phyloP scores from a whole-genome alignment of 1,140 invertebrate species.

The Scylla paramamosain region DNA sequence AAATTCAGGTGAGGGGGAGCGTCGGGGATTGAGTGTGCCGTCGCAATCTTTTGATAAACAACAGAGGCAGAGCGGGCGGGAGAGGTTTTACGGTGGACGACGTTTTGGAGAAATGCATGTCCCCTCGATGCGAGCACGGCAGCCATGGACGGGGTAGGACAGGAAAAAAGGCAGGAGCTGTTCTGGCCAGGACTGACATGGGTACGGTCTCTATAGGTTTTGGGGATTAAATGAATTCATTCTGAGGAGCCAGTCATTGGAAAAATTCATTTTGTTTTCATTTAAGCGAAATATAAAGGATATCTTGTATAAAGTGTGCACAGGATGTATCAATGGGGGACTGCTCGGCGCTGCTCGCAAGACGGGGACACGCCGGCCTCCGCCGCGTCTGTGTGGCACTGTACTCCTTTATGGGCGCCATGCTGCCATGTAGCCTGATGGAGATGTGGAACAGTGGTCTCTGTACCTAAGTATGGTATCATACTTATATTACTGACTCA shows the following conservation, averaged over 20 bases:
- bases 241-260: not conserved
- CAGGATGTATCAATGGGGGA: not conserved
- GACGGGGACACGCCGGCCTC: not conserved
- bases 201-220: slow-evolving; percentile 1
- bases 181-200: not conserved
- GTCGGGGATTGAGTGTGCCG: slow-evolving; percentile 8
- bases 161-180: not conserved
- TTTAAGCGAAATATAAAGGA: not conserved
- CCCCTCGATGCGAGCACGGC: slow-evolving; percentile 1
- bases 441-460: not conserved
- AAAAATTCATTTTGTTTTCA: not conserved
- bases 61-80: not conserved
- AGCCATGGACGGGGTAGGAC: not conserved
- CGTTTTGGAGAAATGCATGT: not conserved
- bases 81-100: not conserved
- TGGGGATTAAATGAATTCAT: not conserved
- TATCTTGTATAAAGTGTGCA: not conserved
- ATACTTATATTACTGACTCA: not conserved
- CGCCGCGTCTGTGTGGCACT: not conserved
- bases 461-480: not conserved
- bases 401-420: not conserved
- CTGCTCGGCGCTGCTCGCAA: not conserved
- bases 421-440: not conserved
- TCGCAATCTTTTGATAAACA: slow-evolving; percentile 15
- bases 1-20: not conserved